Percentiles rank a stretch among this genome's conserved stretches.
Conservation (phyloP, 2,797 vertebrate genomes). For the Megalops cyprinoides region DNA sequence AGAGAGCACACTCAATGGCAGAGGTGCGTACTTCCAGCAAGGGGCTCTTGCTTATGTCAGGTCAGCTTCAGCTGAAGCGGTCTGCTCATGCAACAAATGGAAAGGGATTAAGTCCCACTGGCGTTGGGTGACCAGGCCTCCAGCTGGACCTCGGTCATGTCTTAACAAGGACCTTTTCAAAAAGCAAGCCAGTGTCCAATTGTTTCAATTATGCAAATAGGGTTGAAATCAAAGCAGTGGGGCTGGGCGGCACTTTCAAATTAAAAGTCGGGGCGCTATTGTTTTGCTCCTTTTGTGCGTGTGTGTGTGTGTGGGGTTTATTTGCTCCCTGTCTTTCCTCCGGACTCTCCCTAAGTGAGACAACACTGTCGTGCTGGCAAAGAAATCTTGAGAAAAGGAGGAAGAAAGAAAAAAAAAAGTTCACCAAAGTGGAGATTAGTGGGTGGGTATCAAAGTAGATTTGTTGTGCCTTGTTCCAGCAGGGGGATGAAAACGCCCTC, state of each 20-base stretch:
- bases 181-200: slow-evolving; percentile 85
- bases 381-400: slow-evolving; percentile 66
- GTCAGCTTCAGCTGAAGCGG: neutral
- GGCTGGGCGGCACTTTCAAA: slow-evolving; percentile 58
- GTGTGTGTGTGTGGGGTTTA: neutral
- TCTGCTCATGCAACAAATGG: neutral
- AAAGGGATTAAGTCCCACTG: slow-evolving; percentile 53
- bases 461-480: slow-evolving; percentile 89
- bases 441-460: slow-evolving; percentile 86
- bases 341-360: slow-evolving; percentile 45
- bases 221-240: slow-evolving; percentile 84
- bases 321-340: slow-evolving; percentile 28
- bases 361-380: slow-evolving; percentile 60
- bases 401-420: neutral
- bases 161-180: slow-evolving; percentile 81
- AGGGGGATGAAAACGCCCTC: slow-evolving; percentile 88
- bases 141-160: slow-evolving; percentile 70
- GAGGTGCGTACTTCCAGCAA: neutral
- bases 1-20: too few relatives aligned
- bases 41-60: neutral
- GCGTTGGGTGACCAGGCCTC: slow-evolving; percentile 79
- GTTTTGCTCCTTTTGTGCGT: slow-evolving; percentile 18
- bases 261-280: slow-evolving; percentile 53
- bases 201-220: slow-evolving; percentile 93
- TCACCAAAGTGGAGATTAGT: slow-evolving; percentile 76